Conservation (phyloP, 2,797 vertebrate genomes). For the Moxostoma hubbsi region DNA sequence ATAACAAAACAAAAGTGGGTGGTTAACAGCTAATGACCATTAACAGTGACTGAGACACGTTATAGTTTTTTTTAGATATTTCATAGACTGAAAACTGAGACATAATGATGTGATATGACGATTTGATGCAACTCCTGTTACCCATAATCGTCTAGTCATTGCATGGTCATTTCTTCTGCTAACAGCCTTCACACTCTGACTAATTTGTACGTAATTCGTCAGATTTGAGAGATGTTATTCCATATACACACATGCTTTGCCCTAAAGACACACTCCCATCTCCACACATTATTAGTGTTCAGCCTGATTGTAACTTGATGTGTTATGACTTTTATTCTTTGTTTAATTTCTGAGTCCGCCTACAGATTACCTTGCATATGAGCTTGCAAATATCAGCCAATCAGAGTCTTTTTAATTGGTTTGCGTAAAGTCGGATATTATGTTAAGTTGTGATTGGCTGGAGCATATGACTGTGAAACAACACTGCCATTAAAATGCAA, state of each 20-base stretch:
- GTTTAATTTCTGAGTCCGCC: not conserved
- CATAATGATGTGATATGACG: slow-evolving; percentile 9
- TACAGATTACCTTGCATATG: not conserved
- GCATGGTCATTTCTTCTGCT: slow-evolving; percentile 20
- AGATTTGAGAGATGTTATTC: not conserved
- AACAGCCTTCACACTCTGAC: slow-evolving; percentile 9
- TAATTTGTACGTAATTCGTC: not conserved
- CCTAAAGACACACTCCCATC: not conserved
- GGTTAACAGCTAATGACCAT: not conserved
- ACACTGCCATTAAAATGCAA: not conserved
- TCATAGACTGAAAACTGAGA: not conserved
- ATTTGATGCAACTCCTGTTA: not conserved
- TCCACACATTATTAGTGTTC: not conserved
- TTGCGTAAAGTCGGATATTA: not conserved
- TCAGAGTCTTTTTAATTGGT: not conserved
- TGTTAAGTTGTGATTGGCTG: not conserved
- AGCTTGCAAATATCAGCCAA: not conserved
- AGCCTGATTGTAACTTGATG: not conserved
- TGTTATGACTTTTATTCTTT: not conserved
- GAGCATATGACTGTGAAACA: not conserved
- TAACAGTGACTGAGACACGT: not conserved
- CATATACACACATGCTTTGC: slow-evolving; percentile 10
- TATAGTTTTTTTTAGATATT: not conserved
- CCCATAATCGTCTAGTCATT: slow-evolving; percentile 6
- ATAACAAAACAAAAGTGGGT: not conserved